Conservation (phyloP, 2,797 vertebrate genomes). For the Australoheros facetus region DNA sequence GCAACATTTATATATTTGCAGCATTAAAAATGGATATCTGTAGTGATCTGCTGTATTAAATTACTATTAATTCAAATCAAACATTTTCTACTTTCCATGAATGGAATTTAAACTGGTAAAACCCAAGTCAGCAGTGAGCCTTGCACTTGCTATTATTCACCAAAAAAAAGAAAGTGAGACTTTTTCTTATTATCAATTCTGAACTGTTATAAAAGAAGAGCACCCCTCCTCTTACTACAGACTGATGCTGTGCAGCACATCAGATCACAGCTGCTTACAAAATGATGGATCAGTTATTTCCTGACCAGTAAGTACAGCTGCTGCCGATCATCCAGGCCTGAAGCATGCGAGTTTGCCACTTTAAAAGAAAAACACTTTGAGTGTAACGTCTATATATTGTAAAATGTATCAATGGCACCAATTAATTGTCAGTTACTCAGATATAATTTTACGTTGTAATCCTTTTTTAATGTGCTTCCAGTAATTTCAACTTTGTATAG, state of each 20-base stretch:
- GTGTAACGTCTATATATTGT: neutral
- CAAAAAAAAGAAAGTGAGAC: neutral
- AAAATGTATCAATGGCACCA: neutral
- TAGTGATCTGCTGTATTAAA: neutral
- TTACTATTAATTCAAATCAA: neutral
- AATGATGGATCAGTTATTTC: conserved; percentile 4
- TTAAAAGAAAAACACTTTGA: neutral
- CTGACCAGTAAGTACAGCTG: neutral
- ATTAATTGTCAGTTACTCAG: neutral
- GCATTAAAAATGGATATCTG: neutral
- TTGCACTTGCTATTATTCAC: fast-evolving
- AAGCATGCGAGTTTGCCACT: neutral
- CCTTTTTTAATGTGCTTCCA: neutral
- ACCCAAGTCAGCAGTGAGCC: neutral
- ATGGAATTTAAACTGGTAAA: neutral
- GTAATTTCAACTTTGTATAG: neutral
- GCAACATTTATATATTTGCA: neutral
- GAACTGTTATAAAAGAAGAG: neutral
- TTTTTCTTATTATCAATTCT: neutral
- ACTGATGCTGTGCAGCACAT: neutral
- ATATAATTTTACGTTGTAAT: neutral
- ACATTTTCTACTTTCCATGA: neutral
- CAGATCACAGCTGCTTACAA: neutral
- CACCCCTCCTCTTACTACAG: neutral
- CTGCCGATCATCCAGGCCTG: neutral